Conservation (phyloP, 1,140 invertebrate genomes). For the Bombus superbus region DNA sequence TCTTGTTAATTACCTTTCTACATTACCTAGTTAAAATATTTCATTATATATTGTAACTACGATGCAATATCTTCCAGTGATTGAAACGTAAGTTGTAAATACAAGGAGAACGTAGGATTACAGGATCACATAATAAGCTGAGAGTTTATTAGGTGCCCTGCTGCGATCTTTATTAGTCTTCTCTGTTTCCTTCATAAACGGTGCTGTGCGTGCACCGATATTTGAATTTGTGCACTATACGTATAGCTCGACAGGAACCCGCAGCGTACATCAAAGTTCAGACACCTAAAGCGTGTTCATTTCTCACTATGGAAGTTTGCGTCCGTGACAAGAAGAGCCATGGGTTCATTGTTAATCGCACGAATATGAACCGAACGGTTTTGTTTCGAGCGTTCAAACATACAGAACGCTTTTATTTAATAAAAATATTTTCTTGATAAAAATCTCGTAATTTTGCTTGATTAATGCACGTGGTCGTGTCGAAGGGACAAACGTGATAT, state of each 20-base stretch:
- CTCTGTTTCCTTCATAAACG: conserved; percentile 64
- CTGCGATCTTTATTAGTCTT: conserved; percentile 75
- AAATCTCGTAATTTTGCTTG: too few relatives aligned
- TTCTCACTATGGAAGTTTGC: conserved; percentile 30
- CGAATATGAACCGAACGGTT: neutral
- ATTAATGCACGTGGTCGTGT: too few relatives aligned
- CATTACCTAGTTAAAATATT: neutral
- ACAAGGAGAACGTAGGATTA: conserved; percentile 5
- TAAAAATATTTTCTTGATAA: neutral
- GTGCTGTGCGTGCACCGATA: conserved; percentile 34
- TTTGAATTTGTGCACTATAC: conserved; percentile 25
- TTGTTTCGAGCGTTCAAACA: neutral
- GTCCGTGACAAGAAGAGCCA: conserved; percentile 42
- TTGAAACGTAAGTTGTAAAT: neutral
- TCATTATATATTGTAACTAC: neutral
- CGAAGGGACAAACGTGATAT: too few relatives aligned
- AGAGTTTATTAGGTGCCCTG: conserved; percentile 74
- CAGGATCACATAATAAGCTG: conserved; percentile 45
- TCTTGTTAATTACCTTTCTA: neutral
- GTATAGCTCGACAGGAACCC: neutral
- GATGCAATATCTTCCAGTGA: too few relatives aligned
- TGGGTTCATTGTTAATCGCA: conserved; percentile 49
- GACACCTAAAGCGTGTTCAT: conserved; percentile 37
- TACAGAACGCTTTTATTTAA: conserved; percentile 12
- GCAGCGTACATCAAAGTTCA: conserved; percentile 28